Conservation (phyloP, 1,140 invertebrate genomes). For the Pseudoatta argentina region DNA sequence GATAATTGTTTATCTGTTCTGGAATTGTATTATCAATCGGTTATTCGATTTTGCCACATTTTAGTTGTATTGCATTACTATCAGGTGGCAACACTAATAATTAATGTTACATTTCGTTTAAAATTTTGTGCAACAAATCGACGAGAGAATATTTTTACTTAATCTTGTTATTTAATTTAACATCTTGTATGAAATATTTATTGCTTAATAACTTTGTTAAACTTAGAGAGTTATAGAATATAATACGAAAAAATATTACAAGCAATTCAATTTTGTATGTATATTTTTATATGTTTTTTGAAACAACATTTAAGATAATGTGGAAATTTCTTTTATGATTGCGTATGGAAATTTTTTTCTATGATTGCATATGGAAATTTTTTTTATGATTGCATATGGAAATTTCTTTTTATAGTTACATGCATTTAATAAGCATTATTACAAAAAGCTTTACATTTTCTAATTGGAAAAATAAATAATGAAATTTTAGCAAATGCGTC, state of each 20-base stretch:
- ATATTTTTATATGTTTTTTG: not conserved
- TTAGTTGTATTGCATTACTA: not conserved
- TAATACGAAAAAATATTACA: not conserved
- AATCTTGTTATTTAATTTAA: not conserved
- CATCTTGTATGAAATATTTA: not conserved
- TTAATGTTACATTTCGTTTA: not conserved
- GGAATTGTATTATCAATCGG: not conserved
- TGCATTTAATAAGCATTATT: not conserved
- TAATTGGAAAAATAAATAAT: not conserved
- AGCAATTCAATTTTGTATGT: not conserved
- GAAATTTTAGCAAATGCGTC: not conserved
- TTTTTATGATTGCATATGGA: too few species aligned
- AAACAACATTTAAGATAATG: not conserved
- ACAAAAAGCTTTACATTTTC: not conserved
- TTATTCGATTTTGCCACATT: not conserved
- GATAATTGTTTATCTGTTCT: not conserved
- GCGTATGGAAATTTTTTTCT: not conserved
- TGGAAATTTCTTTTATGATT: not conserved
- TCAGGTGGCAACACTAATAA: constrained; percentile 1
- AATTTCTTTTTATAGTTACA: not conserved
- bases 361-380: not conserved
- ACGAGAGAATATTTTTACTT: not conserved
- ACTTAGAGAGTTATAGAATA: not conserved
- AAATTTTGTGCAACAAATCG: not conserved
- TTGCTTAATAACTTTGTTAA: not conserved